phyloP scores from a whole-genome alignment of 2,113 vertebrate genomes.

The Melanocharis versteri region DNA sequence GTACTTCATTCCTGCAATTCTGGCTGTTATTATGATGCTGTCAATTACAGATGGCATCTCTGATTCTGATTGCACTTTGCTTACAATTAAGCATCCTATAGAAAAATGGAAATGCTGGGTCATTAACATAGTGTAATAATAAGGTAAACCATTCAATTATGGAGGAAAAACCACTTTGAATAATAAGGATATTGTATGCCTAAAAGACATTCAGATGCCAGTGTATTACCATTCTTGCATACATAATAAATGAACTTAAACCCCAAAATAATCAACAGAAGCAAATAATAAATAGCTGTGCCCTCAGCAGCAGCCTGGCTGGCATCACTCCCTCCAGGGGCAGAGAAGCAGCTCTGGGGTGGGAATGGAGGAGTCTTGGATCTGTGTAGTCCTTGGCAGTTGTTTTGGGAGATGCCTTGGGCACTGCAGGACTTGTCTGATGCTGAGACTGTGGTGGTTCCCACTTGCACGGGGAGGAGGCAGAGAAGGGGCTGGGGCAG shows the following conservation, averaged over 20 bases:
- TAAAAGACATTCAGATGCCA: conserved; percentile 66
- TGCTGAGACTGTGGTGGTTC: no score
- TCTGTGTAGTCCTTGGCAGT: background rate
- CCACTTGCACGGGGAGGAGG: background rate
- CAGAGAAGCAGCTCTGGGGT: background rate
- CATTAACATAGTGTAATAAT: conserved; percentile 72
- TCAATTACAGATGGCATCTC: conserved; percentile 67
- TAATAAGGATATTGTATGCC: conserved; percentile 73
- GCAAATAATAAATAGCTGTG: conserved; percentile 19
- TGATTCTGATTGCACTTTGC: conserved; percentile 59
- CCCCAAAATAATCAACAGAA: conserved; percentile 45
- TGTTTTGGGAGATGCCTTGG: background rate
- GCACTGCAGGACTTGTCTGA: accelerated
- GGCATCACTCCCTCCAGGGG: background rate
- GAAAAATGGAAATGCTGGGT: conserved; percentile 63
- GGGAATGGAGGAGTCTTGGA: background rate
- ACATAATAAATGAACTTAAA: conserved; percentile 62
- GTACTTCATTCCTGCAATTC: background rate
- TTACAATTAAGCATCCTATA: conserved; percentile 68
- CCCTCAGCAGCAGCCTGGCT: background rate
- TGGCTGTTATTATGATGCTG: conserved; percentile 66
- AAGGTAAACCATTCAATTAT: conserved; percentile 72
- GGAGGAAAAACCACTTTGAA: conserved; percentile 59
- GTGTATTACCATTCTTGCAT: conserved; percentile 67
- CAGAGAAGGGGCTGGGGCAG: accelerated